Conservation (phyloP, 2,888 invertebrate species). For the Augiades crinisus region DNA sequence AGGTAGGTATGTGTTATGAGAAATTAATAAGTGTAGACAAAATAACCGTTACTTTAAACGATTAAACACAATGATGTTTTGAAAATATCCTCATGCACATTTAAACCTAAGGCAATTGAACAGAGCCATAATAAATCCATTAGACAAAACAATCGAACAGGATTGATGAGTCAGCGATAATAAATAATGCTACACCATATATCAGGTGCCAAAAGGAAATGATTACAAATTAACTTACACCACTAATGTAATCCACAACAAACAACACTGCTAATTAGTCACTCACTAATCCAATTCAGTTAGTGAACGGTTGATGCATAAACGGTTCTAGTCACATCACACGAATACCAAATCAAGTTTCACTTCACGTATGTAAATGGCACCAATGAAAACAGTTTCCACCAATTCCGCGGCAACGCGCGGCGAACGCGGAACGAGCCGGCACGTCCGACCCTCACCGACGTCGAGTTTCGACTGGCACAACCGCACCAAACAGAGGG, state of each 20-base stretch:
- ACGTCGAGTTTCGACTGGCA: conserved; percentile 61
- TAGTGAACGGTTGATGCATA: conserved; percentile 21
- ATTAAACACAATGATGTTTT: conserved; percentile 16
- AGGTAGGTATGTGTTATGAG: conserved; percentile 1
- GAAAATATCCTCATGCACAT: conserved; percentile 9
- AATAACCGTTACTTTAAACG: conserved; percentile 17
- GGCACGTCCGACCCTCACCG: conserved; percentile 50
- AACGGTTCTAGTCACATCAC: conserved; percentile 55
- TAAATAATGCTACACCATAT: conserved; percentile 23
- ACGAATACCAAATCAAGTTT: conserved; percentile 60
- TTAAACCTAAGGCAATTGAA: conserved; percentile 15
- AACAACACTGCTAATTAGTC: conserved; percentile 32
- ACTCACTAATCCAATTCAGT: conserved; percentile 35
- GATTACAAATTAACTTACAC: conserved; percentile 31
- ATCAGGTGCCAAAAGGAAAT: conserved; percentile 16
- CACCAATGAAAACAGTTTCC: conserved; percentile 67
- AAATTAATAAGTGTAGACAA: conserved; percentile 15
- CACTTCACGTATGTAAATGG: conserved; percentile 71
- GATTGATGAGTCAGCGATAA: conserved; percentile 2
- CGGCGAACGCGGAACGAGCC: conserved; percentile 33
- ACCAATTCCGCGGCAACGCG: conserved; percentile 53
- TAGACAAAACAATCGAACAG: conserved; percentile 25
- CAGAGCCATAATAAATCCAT: conserved; percentile 20
- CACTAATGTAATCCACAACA: conserved; percentile 35
- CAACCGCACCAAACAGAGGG: conserved; percentile 40